A percentile compares a stretch with the other conserved stretches of the same genome.
phyloP scores from a whole-genome alignment of 2,113 vertebrate species.

The Oophaga pumilio region DNA sequence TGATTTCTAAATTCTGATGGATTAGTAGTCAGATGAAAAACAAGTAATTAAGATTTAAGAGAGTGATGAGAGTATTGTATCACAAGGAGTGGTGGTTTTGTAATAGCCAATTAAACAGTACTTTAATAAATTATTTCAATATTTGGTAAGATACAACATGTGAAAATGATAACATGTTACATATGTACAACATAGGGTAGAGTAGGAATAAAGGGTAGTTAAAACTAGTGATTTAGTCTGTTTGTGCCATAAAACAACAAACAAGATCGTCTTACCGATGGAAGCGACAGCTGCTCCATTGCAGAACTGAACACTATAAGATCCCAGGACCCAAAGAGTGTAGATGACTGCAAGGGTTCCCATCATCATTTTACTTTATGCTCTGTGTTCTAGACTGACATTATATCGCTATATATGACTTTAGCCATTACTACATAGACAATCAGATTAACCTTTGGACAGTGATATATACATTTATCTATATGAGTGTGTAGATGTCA shows the following conservation, averaged over 20 bases:
- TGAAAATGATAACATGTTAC: no score
- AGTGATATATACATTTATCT: not conserved
- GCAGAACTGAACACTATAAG: not conserved
- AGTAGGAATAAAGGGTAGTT: not conserved
- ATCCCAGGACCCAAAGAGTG: not conserved
- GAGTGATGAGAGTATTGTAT: not conserved
- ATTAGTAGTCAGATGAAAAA: not conserved
- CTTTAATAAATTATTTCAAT: not conserved
- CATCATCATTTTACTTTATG: not conserved
- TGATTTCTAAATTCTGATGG: not conserved
- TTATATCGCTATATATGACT: not conserved
- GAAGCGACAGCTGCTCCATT: slow-evolving; percentile 1
- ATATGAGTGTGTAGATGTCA: not conserved
- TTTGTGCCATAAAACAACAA: not conserved
- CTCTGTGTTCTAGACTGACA: not conserved
- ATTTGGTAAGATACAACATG: no score
- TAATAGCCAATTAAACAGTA: not conserved
- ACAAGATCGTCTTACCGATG: not conserved
- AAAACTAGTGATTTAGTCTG: not conserved
- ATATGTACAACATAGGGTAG: not conserved
- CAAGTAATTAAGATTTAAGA: not conserved
- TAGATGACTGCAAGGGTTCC: not conserved
- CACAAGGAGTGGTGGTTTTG: not conserved
- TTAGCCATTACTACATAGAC: not conserved
- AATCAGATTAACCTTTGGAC: slow-evolving; percentile 37